Evolutionary conservation across 2,888 invertebrate genomes (phyloP), one percentile per base, ranked within the genome.

Genomic region (Gortyna flavago): DNA sequence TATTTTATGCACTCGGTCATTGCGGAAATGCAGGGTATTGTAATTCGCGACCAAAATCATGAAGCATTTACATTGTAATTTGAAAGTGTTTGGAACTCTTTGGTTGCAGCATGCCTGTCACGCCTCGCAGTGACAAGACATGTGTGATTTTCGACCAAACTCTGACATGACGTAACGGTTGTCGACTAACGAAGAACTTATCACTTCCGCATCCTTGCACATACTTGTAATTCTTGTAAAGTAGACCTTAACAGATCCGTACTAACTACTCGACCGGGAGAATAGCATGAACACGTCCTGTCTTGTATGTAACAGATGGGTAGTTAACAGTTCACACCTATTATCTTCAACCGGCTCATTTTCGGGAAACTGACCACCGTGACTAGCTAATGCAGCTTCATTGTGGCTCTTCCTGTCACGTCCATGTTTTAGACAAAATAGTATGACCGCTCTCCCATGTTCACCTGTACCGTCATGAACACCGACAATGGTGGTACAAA

Each of bases 201-300:
- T 75, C 64, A 76, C 76, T 72, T 85, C 83, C 85, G 79, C 48
- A 80, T 86, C 86, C 79, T 87, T 73, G 70, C 76, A 86, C 61
- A 73, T 72, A 79, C 72, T 74, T 86, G 77, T 69, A 41, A 86
- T 86, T 13, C 72, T 74, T 86, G 77, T 69, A 48, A 86, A 87
- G 18, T 44, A 72, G 72, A 79, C 75, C 80, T 86, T 87, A 87
- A 67, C 86, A 77, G 68, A 72, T 73, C n/a, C 32, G 54, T 77
- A 77, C 77, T 85, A 88, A 83, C 79, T 78, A 72, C 61, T 74
- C 73, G 57, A 78, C 70, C 64, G 61, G 70, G 65, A 62, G 66
- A 68, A 61, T 66, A 66, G 16, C 29, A 75, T 72, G 70, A 76
- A 74, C 54, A 67, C 61, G 69, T 80, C 80, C 80, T 76, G 74